Percentiles rank a stretch among this genome's conserved stretches.
Conservation (phyloP, 1,140 invertebrate genomes). For the Saxidomus purpurata region DNA sequence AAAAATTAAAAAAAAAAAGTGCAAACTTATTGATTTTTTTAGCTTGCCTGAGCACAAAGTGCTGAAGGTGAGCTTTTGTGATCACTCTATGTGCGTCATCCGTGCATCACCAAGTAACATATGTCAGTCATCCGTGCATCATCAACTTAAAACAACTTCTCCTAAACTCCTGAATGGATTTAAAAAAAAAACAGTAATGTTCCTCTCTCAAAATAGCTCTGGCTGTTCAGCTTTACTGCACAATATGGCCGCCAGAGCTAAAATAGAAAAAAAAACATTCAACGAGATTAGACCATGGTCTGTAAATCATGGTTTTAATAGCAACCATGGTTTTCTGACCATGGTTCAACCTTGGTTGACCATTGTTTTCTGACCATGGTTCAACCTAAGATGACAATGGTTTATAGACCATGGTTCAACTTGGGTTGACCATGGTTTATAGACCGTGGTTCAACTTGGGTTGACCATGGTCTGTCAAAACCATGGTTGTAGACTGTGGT, state of each 20-base stretch:
- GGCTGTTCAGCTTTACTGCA: conserved; percentile 15
- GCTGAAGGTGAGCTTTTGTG: too few relatives aligned
- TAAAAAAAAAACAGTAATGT: conserved; percentile 2
- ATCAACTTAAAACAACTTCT: conserved; percentile 22
- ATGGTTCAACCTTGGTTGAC: conserved; percentile 37
- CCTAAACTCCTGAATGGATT: conserved; percentile 7
- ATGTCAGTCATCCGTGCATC: conserved; percentile 41
- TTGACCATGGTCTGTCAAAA: conserved; percentile 4
- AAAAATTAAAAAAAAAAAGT: conserved; percentile 36
- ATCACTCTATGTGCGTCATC: too few relatives aligned
- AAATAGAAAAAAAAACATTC: not conserved
- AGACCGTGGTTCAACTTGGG: conserved; percentile 10
- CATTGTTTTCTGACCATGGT: conserved; percentile 16
- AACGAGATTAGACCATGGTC: not conserved
- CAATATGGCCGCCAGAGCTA: conserved; percentile 7
- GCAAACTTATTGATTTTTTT: conserved; percentile 40
- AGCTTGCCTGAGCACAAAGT: too few relatives aligned
- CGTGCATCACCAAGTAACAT: not conserved
- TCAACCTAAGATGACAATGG: conserved; percentile 43
- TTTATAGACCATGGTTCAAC: conserved; percentile 50
- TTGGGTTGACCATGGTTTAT: conserved; percentile 22
- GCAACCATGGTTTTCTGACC: conserved; percentile 35
- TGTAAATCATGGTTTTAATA: conserved; percentile 15
- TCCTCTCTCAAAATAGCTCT: conserved; percentile 8
- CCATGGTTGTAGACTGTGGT: too few relatives aligned